Evolutionary conservation across 2,888 invertebrate species (phyloP).

Genomic region (Plagodis pulveraria): DNA sequence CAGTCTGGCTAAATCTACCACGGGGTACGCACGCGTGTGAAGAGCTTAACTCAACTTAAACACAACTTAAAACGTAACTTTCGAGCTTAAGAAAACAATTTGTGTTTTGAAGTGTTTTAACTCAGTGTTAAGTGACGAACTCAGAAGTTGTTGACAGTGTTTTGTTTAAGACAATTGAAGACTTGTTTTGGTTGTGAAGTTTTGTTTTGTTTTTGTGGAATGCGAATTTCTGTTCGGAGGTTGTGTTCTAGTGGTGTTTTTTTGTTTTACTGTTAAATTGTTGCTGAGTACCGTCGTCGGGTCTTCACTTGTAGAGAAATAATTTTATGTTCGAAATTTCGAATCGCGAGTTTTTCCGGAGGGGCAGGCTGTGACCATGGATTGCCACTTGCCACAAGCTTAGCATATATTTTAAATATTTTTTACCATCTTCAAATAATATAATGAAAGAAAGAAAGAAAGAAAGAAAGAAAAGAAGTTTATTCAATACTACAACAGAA

Average conservation of each 20-base stretch:
- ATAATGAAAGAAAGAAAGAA: too few species aligned
- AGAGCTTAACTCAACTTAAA: conserved; percentile 43
- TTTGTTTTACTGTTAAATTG: conserved; percentile 17
- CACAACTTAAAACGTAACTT: conserved; percentile 49
- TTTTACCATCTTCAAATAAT: too few species aligned
- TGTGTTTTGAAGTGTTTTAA: conserved; percentile 17
- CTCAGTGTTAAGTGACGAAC: not conserved
- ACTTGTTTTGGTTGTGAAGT: conserved; percentile 8
- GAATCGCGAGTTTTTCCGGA: too few species aligned
- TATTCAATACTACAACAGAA: too few species aligned
- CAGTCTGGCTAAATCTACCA: conserved; percentile 54
- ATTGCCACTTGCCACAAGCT: too few species aligned
- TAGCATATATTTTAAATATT: too few species aligned
- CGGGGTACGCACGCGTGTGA: conserved; percentile 50
- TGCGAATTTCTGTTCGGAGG: conserved; percentile 49
- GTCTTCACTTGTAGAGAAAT: not conserved
- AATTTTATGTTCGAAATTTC: too few species aligned
- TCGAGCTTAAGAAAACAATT: conserved; percentile 22
- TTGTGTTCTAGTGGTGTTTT: conserved; percentile 32
- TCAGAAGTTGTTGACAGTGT: conserved; percentile 6
- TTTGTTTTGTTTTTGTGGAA: conserved; percentile 46
- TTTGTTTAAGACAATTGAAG: conserved; percentile 25
- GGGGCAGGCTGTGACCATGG: too few species aligned
- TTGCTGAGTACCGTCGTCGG: conserved; percentile 27
- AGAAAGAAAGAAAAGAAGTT: too few species aligned